These are phyloP conservation scores for Benitochromis conjunctus DNA, from an alignment of 2,113 vertebrate species.

Conservation along the genomic window DNA sequence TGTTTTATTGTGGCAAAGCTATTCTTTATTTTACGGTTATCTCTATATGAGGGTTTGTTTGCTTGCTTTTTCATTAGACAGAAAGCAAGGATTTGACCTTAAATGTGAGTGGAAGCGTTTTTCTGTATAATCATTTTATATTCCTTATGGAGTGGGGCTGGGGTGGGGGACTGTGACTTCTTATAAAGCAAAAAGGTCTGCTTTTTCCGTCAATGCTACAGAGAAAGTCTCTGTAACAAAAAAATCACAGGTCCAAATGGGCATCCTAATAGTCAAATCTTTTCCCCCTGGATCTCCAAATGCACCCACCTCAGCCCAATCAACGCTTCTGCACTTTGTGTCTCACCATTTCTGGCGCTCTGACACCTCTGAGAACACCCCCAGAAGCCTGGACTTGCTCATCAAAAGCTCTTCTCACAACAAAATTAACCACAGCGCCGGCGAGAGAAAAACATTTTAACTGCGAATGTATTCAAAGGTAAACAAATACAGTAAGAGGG, in stretches of 20 bases:
- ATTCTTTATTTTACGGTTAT: neutral
- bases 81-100: slow-evolving; percentile 49
- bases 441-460: neutral
- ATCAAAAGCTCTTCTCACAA: slow-evolving; percentile 18
- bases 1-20: neutral
- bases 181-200: slow-evolving; percentile 17
- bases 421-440: slow-evolving; percentile 14
- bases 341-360: slow-evolving; percentile 33
- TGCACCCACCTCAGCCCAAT: slow-evolving; percentile 28
- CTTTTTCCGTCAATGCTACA: neutral
- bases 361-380: slow-evolving; percentile 31
- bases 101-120: slow-evolving; percentile 58
- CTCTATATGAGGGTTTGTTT: slow-evolving; percentile 15
- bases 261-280: neutral
- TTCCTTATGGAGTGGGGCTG: slow-evolving; percentile 15
- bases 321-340: slow-evolving; percentile 32
- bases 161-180: neutral
- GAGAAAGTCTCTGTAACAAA: neutral
- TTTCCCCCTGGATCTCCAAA: neutral
- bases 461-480: neutral
- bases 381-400: neutral
- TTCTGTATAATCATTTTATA: slow-evolving; percentile 2
- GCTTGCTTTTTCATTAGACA: slow-evolving; percentile 56
- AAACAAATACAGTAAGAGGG: neutral
- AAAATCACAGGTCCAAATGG: neutral